These are phyloP conservation scores for Serripes groenlandicus DNA, from an alignment of 2,888 invertebrate species.

Conservation along the genomic window DNA sequence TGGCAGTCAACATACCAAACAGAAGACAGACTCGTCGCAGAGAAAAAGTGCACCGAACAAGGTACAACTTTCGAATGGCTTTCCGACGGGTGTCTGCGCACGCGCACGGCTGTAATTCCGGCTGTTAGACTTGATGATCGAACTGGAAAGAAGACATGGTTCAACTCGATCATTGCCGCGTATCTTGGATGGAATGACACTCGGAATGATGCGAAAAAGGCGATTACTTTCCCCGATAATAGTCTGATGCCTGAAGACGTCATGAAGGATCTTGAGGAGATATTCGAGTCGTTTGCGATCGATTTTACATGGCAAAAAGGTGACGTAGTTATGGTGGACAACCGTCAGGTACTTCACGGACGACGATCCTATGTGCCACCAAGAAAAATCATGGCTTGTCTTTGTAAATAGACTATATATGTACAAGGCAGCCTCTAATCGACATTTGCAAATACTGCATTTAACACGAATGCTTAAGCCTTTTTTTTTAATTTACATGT, in stretches of 20 bases:
- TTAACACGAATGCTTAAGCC: too few species aligned
- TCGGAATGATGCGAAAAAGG: slow-evolving; percentile 74
- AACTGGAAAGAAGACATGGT: slow-evolving; percentile 77
- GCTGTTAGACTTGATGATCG: slow-evolving; percentile 71
- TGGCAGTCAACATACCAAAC: slow-evolving; percentile 80
- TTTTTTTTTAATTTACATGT: too few species aligned
- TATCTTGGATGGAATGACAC: slow-evolving; percentile 78
- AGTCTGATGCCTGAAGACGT: slow-evolving; percentile 71
- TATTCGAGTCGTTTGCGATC: slow-evolving; percentile 72
- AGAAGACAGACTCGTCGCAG: slow-evolving; percentile 67
- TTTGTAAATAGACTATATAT: slow-evolving; percentile 78
- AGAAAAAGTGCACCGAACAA: slow-evolving; percentile 69
- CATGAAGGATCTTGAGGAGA: slow-evolving; percentile 69
- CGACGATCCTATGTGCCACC: slow-evolving; percentile 76
- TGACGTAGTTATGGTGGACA: slow-evolving; percentile 79
- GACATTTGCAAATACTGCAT: too few species aligned
- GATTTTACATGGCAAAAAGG: slow-evolving; percentile 75
- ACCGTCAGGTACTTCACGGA: slow-evolving; percentile 76
- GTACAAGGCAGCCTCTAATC: too few species aligned
- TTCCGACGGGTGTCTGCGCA: slow-evolving; percentile 74
- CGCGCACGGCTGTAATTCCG: slow-evolving; percentile 72
- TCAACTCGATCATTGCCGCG: slow-evolving; percentile 79
- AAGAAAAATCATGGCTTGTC: slow-evolving; percentile 75
- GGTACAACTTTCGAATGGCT: slow-evolving; percentile 76
- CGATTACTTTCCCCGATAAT: slow-evolving; percentile 78